Evolutionary conservation across 1,140 invertebrate genomes (phyloP).

Genomic region (Atopsyche davidsoni): DNA sequence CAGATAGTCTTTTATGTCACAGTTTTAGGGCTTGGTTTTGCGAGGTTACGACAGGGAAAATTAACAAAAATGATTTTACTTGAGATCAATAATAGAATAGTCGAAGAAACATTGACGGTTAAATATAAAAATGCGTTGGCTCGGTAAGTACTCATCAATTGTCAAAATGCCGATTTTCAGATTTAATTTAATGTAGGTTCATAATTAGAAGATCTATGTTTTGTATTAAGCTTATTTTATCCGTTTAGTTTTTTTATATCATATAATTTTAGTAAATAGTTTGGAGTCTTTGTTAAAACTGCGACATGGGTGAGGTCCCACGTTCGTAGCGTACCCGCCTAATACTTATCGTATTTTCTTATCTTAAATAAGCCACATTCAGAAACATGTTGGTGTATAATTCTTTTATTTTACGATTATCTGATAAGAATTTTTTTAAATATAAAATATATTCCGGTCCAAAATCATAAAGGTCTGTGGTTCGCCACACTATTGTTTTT

Average conservation of each 20-base stretch:
- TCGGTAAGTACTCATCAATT: conserved; percentile 86
- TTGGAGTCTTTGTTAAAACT: conserved; percentile 46
- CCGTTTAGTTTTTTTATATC: too few relatives aligned
- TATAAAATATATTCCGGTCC: too few relatives aligned
- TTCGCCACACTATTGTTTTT: too few relatives aligned
- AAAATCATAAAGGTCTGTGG: too few relatives aligned
- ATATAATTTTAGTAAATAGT: too few relatives aligned
- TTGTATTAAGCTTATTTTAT: too few relatives aligned
- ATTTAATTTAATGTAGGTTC: too few relatives aligned
- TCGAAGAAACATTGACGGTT: conserved; percentile 89
- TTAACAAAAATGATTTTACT: conserved; percentile 89
- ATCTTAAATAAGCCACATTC: conserved; percentile 19
- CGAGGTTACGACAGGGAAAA: conserved; percentile 47
- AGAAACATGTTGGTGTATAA: too few relatives aligned
- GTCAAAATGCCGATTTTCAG: too few relatives aligned
- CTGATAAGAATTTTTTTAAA: too few relatives aligned
- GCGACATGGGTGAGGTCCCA: conserved; percentile 40
- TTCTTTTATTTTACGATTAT: too few relatives aligned
- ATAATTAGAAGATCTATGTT: too few relatives aligned
- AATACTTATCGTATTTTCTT: conserved; percentile 29
- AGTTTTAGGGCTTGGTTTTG: conserved; percentile 48
- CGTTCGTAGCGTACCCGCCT: conserved; percentile 34
- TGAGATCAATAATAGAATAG: conserved; percentile 97
- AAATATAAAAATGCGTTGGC: conserved; percentile 94
- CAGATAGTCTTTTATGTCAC: conserved; percentile 18